Percentiles rank a stretch among this genome's conserved stretches.
phyloP scores from a whole-genome alignment of 2,797 vertebrate genomes.

The Falco columbarius region DNA sequence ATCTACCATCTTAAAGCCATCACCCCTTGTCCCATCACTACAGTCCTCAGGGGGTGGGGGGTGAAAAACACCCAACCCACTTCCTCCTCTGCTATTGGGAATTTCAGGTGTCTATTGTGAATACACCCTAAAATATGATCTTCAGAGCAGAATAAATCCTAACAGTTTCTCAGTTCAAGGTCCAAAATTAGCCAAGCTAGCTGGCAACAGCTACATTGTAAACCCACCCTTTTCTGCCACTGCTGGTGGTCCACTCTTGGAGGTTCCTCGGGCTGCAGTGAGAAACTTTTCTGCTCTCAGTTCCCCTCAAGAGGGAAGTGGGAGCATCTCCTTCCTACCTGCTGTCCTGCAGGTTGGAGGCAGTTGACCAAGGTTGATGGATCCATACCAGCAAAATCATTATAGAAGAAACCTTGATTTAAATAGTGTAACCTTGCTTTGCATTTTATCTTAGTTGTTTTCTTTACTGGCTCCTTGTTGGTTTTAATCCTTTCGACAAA shows the following conservation, averaged over 20 bases:
- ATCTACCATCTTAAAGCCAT: no score
- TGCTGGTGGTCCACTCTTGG: neutral
- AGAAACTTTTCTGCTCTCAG: neutral
- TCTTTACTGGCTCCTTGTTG: neutral
- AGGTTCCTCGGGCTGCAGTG: neutral
- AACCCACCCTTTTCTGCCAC: neutral
- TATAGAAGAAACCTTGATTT: neutral
- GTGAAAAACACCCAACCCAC: neutral
- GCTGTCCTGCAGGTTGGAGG: neutral
- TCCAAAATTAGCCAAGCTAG: neutral
- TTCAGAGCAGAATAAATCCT: neutral
- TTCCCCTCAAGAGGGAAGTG: neutral
- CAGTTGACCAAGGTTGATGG: neutral
- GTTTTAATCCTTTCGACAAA: neutral
- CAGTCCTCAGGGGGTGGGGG: no score
- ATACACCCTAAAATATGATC: neutral
- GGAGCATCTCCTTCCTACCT: neutral
- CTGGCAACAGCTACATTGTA: neutral
- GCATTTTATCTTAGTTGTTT: neutral
- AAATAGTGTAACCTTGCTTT: neutral
- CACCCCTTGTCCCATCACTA: no score
- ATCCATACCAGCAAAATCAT: neutral
- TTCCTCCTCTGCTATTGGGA: neutral
- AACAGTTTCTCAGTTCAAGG: neutral
- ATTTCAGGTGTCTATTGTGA: neutral